phyloP scores from a whole-genome alignment of 2,888 invertebrate genomes.

The Phytoseiulus persimilis region DNA sequence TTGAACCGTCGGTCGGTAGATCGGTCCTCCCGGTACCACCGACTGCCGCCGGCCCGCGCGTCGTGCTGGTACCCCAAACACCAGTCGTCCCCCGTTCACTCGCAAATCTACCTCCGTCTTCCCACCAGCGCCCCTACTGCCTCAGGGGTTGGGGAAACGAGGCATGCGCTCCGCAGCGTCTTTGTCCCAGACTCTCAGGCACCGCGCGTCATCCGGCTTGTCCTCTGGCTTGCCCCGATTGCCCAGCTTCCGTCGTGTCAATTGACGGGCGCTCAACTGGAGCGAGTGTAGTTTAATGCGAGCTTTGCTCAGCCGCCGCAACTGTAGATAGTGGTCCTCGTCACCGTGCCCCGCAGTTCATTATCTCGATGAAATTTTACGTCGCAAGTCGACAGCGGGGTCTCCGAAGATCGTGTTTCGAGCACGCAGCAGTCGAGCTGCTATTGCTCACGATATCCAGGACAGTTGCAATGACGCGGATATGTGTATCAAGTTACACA shows the following conservation, averaged over 20 bases:
- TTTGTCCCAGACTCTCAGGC: not conserved
- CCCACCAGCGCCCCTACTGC: not conserved
- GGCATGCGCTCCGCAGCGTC: not conserved
- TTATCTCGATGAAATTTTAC: not conserved
- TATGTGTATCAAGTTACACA: not conserved
- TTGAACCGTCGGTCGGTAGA: not conserved
- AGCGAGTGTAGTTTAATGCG: not conserved
- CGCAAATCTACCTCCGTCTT: not conserved
- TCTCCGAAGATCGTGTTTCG: not conserved
- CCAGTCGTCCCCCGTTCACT: not conserved
- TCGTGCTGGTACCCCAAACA: not conserved
- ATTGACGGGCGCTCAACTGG: not conserved
- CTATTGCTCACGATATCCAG: not conserved
- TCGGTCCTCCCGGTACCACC: not conserved
- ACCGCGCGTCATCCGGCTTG: not conserved
- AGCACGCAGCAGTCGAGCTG: not conserved
- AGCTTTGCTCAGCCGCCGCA: not conserved
- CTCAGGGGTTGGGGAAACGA: not conserved
- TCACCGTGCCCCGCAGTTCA: not conserved
- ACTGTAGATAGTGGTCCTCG: not conserved
- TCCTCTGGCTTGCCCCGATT: not conserved
- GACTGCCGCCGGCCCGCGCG: not conserved
- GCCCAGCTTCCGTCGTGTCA: not conserved
- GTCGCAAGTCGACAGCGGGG: not conserved
- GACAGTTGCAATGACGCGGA: not conserved